Conservation (phyloP, 2,113 vertebrate species). For the Lophura nycthemera region DNA sequence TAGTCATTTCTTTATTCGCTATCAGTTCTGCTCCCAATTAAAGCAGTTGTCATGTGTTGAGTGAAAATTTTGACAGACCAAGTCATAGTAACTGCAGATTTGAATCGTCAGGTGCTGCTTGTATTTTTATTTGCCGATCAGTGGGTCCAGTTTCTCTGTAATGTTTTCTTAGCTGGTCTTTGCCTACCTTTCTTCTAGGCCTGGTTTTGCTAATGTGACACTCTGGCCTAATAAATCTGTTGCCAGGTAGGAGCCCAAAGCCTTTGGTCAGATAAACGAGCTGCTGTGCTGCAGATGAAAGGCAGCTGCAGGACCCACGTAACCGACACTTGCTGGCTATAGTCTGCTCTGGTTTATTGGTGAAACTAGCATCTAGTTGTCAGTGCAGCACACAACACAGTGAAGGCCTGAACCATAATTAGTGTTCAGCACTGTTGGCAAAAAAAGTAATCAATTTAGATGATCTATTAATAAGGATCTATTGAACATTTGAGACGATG, state of each 20-base stretch:
- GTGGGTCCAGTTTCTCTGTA: neutral
- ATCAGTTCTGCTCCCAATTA: neutral
- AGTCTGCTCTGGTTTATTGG: conserved; percentile 14
- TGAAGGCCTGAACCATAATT: neutral
- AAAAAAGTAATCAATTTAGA: neutral
- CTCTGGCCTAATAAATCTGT: neutral
- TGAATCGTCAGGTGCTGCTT: neutral
- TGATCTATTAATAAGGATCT: neutral
- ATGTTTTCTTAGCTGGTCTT: neutral
- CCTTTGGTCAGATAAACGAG: neutral
- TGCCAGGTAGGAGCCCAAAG: neutral
- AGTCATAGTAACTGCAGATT: neutral
- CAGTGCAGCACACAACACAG: neutral
- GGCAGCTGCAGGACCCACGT: neutral
- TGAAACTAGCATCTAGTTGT: neutral
- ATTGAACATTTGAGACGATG: neutral
- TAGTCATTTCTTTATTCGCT: neutral
- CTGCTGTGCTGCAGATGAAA: conserved; percentile 26
- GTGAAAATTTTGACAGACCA: neutral
- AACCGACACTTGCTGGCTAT: neutral
- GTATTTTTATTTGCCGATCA: neutral
- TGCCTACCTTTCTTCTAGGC: neutral
- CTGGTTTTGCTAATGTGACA: neutral
- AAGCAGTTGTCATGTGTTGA: neutral
- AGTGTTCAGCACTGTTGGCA: neutral